These are phyloP conservation scores for Lutjanus erythropterus DNA, from an alignment of 2,113 vertebrate genomes.

Conservation along the genomic window DNA sequence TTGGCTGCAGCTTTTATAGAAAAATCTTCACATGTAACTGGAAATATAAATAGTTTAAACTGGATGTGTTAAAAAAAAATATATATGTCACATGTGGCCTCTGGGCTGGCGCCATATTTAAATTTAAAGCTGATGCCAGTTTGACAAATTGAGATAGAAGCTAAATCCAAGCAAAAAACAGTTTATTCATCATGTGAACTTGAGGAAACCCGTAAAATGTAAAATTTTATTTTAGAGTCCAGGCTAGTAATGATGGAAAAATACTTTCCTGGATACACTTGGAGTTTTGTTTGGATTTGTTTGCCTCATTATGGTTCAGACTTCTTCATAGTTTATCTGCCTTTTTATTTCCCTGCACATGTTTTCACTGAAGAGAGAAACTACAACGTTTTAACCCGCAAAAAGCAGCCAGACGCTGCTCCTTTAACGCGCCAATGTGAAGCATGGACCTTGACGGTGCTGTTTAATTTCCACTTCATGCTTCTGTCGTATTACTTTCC, in stretches of 20 bases:
- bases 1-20: conserved; percentile 59
- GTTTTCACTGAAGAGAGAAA: conserved; percentile 14
- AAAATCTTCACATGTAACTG: conserved; percentile 63
- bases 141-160: conserved; percentile 30
- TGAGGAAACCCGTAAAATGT: neutral
- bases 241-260: conserved; percentile 20
- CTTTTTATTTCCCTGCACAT: conserved; percentile 28
- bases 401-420: conserved; percentile 10
- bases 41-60: conserved; percentile 65
- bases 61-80: conserved; percentile 52
- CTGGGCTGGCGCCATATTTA: conserved; percentile 36
- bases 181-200: conserved; percentile 34
- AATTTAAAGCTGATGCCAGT: conserved; percentile 41
- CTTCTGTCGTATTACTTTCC: conserved; percentile 54
- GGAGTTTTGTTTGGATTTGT: conserved; percentile 35
- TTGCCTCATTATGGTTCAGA: conserved; percentile 31
- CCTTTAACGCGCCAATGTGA: conserved; percentile 25
- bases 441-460: conserved; percentile 4
- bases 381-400: neutral
- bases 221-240: conserved; percentile 1
- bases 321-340: conserved; percentile 14
- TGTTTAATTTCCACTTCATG: conserved; percentile 49
- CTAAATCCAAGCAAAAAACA: neutral
- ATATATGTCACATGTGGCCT: conserved; percentile 37
- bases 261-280: neutral